These are phyloP conservation scores for Austrolebias charrua DNA, from an alignment of 2,797 vertebrate species.

Conservation along the genomic window DNA sequence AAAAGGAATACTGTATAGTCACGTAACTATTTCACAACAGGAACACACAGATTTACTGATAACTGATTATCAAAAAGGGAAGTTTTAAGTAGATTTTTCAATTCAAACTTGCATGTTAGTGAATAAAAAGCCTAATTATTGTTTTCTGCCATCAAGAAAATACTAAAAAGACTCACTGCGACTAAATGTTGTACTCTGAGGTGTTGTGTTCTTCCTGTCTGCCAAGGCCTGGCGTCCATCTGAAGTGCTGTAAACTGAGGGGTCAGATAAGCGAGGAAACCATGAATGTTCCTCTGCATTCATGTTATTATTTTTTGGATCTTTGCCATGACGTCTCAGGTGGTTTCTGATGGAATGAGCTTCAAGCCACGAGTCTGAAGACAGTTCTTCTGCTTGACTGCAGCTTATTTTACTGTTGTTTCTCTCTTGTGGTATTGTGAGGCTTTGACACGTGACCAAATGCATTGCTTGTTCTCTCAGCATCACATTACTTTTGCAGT, in stretches of 20 bases:
- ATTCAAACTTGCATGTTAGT: background rate
- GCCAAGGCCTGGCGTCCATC: conserved; percentile 52
- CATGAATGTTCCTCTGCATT: conserved; percentile 62
- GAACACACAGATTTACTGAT: background rate
- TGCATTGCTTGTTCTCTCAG: conserved; percentile 86
- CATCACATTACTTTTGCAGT: conserved; percentile 88
- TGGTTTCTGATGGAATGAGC: conserved; percentile 71
- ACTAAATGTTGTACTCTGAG: conserved; percentile 70
- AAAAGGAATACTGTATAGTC: conserved; percentile 22
- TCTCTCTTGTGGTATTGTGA: conserved; percentile 68
- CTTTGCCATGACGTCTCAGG: conserved; percentile 72
- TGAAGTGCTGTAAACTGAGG: conserved; percentile 58
- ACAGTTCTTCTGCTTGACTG: conserved; percentile 55
- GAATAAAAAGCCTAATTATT: background rate
- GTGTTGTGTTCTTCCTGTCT: conserved; percentile 64
- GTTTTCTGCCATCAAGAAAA: background rate
- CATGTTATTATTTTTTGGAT: conserved; percentile 69
- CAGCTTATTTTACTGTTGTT: conserved; percentile 61
- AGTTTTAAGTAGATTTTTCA: background rate
- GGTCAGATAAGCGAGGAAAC: conserved; percentile 63
- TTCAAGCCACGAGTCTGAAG: conserved; percentile 72
- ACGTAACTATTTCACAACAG: conserved; percentile 1
- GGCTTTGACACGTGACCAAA: conserved; percentile 81
- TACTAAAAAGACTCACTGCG: conserved; percentile 65
- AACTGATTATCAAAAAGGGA: background rate